Evolutionary conservation across 2,888 invertebrate species (phyloP), one percentile per base, ranked within the genome.

Genomic region (Podabrus alpinus): DNA sequence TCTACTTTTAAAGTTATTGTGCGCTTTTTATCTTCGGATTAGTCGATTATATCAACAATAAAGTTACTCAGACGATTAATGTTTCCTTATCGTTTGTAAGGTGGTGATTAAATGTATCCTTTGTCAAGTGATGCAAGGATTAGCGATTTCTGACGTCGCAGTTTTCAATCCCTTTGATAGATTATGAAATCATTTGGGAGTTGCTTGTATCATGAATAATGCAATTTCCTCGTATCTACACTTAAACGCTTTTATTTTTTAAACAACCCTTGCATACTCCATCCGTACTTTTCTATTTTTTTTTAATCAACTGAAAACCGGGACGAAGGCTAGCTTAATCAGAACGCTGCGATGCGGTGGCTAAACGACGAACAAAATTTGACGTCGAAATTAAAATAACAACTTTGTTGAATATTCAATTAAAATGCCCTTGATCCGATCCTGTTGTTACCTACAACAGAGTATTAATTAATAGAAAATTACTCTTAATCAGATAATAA

Each of bases 41-140:
- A 74, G 21, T 74, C 74, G 71, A 71, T 74, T 71, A 68, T 13
- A 68, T 19, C 71, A 71, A 74, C 74, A 74, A 74, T 74, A 71
- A 71, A 74, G 70, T 68, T 62, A 74, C 74, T 74, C 66, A 64
- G 25, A 68, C 71, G 71, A 74, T 70, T 74, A 74, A 71, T 74
- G 45, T 71, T 71, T 68, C 62, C 70, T 71, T 74, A 68, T 71
- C 70, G 61, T 29, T 29, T 67, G 69, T 60, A 60, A 66, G 25
- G 59, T 69, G 66, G 25, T 70, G 69, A 69, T 66, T 73, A 69
- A 73, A 69, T 73, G 68, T 61, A 64, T 66, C 25, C 70, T 62
- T 64, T 64, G 62, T 64, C 15, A 69, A 59, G 60, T 17, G 21
- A 59, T 68, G 45, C 16, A 60, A 69, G 60, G 19, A 69, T 69